Percentiles rank a stretch among this genome's conserved stretches.
Evolutionary conservation across 1,140 invertebrate species (phyloP).

Genomic region (Coenobita brevimanus): DNA sequence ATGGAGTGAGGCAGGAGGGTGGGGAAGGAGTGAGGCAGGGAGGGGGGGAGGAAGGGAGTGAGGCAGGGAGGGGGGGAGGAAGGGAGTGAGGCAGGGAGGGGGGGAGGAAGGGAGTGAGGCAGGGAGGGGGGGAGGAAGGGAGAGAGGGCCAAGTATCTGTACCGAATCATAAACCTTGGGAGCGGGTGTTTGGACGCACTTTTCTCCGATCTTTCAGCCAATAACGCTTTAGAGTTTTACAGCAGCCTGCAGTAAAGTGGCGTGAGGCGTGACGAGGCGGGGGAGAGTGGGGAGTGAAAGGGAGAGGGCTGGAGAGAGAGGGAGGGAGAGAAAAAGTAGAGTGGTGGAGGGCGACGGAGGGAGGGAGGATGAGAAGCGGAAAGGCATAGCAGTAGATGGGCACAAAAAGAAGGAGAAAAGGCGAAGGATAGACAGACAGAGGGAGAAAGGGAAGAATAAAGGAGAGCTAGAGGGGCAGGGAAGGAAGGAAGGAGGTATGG

Average conservation of each 20-base stretch:
- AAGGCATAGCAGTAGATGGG: no score
- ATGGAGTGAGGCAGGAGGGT: background rate
- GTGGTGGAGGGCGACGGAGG: no score
- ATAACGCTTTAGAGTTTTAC: background rate
- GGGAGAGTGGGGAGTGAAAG: background rate
- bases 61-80: background rate
- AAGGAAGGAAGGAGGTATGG: no score
- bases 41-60: background rate
- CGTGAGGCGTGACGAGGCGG: background rate
- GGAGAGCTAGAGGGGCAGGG: no score
- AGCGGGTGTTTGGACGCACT: background rate
- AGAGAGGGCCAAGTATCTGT: background rate
- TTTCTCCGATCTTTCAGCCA: background rate
- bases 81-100: background rate
- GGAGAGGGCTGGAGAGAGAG: background rate
- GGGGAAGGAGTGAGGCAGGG: background rate
- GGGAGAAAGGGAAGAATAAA: no score
- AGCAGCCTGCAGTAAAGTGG: background rate
- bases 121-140: background rate
- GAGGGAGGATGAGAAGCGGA: no score
- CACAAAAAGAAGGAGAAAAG: no score
- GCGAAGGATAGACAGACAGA: no score
- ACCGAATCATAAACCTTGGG: background rate
- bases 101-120: background rate
- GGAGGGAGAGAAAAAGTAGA: background rate